phyloP scores from a whole-genome alignment of 1,140 invertebrate genomes.

The Drosophila truncata region DNA sequence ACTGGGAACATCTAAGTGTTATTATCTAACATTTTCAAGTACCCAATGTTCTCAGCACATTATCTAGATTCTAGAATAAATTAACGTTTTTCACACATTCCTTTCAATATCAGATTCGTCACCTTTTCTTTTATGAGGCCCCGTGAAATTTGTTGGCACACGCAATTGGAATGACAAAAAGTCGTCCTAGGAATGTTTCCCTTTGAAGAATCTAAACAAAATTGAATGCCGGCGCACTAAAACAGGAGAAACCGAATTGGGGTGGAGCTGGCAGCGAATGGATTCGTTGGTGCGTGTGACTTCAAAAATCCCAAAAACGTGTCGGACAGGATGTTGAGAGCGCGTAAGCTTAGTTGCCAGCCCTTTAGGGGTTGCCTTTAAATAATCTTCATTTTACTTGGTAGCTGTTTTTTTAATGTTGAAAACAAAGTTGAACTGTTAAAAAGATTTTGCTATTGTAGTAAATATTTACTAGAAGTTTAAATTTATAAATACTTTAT shows the following conservation, averaged over 20 bases:
- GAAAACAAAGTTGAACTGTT: neutral
- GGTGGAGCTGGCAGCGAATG: conserved; percentile 18
- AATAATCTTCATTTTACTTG: conserved; percentile 2
- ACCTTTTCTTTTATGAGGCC: conserved; percentile 59
- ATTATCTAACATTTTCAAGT: neutral
- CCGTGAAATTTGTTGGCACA: conserved; percentile 68
- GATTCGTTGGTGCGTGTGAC: conserved; percentile 74
- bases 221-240: conserved; percentile 36
- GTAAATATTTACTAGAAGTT: too few relatives aligned
- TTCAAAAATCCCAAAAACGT: conserved; percentile 84
- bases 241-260: conserved; percentile 18
- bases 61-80: conserved; percentile 47
- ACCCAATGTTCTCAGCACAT: neutral
- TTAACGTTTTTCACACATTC: conserved; percentile 72
- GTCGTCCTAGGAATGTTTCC: conserved; percentile 41
- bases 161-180: conserved; percentile 62
- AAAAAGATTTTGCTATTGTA: neutral
- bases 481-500: too few relatives aligned
- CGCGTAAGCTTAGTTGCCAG: conserved; percentile 38
- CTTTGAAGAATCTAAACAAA: conserved; percentile 56
- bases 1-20: neutral
- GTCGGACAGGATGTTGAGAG: conserved; percentile 77
- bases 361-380: conserved; percentile 39
- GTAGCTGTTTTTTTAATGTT: conserved; percentile 24
- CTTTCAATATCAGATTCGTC: conserved; percentile 75